These are phyloP conservation scores for Drosophila littoralis DNA, from an alignment of 1,140 invertebrate species.

Conservation along the genomic window DNA sequence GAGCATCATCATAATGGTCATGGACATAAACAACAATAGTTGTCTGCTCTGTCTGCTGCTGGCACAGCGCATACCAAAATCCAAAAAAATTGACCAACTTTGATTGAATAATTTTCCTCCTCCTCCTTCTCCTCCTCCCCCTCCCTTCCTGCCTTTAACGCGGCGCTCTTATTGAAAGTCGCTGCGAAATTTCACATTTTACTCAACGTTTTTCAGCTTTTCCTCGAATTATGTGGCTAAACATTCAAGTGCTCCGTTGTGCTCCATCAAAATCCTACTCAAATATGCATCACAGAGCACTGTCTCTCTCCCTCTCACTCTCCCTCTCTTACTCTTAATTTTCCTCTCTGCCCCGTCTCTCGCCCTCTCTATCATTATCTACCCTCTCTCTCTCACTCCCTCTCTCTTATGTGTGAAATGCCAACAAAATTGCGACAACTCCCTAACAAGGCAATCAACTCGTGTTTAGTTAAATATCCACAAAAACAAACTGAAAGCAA, in stretches of 20 bases:
- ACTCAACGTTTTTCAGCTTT: conserved; percentile 19
- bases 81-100: conserved; percentile 72
- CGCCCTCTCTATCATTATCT: neutral
- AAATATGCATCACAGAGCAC: neutral
- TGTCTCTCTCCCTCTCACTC: neutral
- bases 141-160: neutral
- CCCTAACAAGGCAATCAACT: conserved; percentile 6
- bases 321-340: no score
- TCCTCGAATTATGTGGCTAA: conserved; percentile 4
- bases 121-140: neutral
- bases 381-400: neutral
- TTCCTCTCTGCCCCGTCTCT: no score
- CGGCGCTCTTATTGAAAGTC: conserved; percentile 20
- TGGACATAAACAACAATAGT: conserved; percentile 55
- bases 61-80: conserved; percentile 39
- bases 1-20: conserved; percentile 27
- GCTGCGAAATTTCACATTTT: conserved; percentile 30
- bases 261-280: neutral
- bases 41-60: conserved; percentile 36
- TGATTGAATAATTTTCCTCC: conserved; percentile 75
- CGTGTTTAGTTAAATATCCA: neutral
- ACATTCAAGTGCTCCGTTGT: neutral
- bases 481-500: neutral
- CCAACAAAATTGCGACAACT: conserved; percentile 13
- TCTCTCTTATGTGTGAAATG: neutral